Percentiles rank a stretch among this genome's conserved stretches.
These are phyloP conservation scores for Xestia c-nigrum DNA, from an alignment of 2,888 invertebrate species.

Conservation along the genomic window DNA sequence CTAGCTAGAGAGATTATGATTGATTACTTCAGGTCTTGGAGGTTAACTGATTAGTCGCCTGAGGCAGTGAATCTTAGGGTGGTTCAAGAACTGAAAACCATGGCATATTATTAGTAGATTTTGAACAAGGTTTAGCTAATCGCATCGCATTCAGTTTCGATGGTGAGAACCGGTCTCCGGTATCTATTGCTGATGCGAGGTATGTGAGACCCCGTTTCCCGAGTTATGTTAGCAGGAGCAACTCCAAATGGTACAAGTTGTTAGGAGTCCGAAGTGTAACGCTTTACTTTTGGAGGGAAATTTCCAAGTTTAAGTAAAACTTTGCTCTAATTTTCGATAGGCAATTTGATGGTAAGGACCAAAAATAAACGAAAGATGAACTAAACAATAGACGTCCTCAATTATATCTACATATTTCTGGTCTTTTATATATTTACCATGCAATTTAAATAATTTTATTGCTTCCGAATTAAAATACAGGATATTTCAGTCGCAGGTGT, in stretches of 20 bases:
- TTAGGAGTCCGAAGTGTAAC: neutral
- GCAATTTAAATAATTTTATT: neutral
- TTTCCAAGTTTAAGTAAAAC: no score
- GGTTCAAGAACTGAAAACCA: neutral
- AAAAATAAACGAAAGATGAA: neutral
- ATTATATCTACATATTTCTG: neutral
- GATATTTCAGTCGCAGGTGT: neutral
- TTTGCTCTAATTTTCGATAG: neutral
- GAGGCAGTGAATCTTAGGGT: neutral
- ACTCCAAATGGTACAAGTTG: neutral
- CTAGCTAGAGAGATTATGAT: constrained; percentile 1
- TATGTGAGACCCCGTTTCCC: no score
- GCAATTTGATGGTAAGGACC: neutral
- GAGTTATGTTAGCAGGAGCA: neutral
- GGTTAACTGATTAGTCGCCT: neutral
- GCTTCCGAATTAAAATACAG: neutral
- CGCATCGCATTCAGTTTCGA: neutral
- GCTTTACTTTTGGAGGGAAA: neutral
- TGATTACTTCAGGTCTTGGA: constrained; percentile 15
- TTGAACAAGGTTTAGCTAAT: neutral
- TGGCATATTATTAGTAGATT: neutral
- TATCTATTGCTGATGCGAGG: no score
- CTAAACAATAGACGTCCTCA: neutral
- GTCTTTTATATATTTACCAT: neutral
- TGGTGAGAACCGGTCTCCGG: neutral